Evolutionary conservation across 2,888 invertebrate species (phyloP), one percentile per base, ranked within the genome.

Genomic region (Drosophila incognita): DNA sequence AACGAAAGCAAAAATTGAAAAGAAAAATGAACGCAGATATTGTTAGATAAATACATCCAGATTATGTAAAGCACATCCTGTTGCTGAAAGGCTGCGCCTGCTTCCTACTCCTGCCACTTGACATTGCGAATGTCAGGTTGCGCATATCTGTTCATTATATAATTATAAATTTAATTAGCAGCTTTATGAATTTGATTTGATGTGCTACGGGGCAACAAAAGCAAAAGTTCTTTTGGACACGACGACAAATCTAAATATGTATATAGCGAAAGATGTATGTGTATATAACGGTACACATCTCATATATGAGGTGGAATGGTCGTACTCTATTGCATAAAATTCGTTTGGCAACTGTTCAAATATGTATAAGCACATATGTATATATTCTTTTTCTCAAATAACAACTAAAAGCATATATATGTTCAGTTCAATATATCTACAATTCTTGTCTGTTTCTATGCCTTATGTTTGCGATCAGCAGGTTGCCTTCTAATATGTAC

Each of bases 311-410:
- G 18, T 49, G 29, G 27, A n/a, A 56, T 29, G 8, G 35, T 54
- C 51, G 71, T 72, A 57, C 54, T 62, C 67, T 80, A 70, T 85
- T 87, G 83, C 83, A 89, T 82, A 75, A 82, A 82, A 84, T 80
- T 77, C 74, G 38, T 48, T 58, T 91, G 91, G 91, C 90, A 90
- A 69, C 67, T 63, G 66, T 88, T 88, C 91, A 91, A 90, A 84
- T 80, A 87, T 79, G 51, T 79, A 66, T 79, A 49, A 38, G 65
- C 4, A 36, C 15, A 35, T 56, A 57, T 71, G 58, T 60, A 35
- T 56, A 57, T 71, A 61, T 60, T 57, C 24, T 56, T 73, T 67
- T 82, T 68, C 60, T 78, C 65, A 64, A 74, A 76, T 73, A 79
- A 76, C 77, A 79, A 77, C 33, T 40, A 64, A 70, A 73, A 79